Base-by-base conservation (phyloP, 30 jellyfish, hydroid and myxozoan genomes). In the Aurelia sp. region DNA sequence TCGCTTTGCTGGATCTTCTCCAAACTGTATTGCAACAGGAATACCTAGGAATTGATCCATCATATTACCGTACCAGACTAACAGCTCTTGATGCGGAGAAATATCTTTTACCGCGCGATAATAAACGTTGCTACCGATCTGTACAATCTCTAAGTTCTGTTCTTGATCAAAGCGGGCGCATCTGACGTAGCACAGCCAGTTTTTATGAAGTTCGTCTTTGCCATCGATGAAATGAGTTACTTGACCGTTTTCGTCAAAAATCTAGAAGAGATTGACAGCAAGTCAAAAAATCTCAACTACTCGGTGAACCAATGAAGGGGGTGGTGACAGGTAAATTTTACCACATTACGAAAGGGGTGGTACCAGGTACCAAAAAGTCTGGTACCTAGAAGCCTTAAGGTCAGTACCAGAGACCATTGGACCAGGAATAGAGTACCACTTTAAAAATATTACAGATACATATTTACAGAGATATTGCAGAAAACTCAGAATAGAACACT, bases 121-220 rank as follows among this genome's bases (percentile, higher is more conserved):
- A 73, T 87, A 86, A 16, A 91, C 66, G 61, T 64, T 85, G 40
- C 81, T 82, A 6, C 71, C 85, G 20, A 87, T 85, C 78, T 91
- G 96, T 30, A 81, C 94, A 33, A 84, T 44, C 72, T 91, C 98
- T 24, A 91, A 58, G 89, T 86, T 91, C 66, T 91, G 98, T 47
- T 91, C 98, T 61, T 86, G 96, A 57, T 91, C 98, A 30, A 64
- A 82, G 35, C 98, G 69, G 13, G 98, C 95, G 80, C 98, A 91
- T 47, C 75, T 76, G 8, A 91, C 89, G 50, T 75, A 74, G 82
- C 95, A 81, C 81, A 91, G 74, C 98, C 98, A 91, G 52, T 85
- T 91, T 20, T 87, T 82, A 52, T 77, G 87, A 41, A 76, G 41
- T 86, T 91, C 97, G 35, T 76, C 91, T 57, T 59, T 58, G 17